phyloP scores from a whole-genome alignment of 2,797 vertebrate species.

The Pseudochirops corinnae region DNA sequence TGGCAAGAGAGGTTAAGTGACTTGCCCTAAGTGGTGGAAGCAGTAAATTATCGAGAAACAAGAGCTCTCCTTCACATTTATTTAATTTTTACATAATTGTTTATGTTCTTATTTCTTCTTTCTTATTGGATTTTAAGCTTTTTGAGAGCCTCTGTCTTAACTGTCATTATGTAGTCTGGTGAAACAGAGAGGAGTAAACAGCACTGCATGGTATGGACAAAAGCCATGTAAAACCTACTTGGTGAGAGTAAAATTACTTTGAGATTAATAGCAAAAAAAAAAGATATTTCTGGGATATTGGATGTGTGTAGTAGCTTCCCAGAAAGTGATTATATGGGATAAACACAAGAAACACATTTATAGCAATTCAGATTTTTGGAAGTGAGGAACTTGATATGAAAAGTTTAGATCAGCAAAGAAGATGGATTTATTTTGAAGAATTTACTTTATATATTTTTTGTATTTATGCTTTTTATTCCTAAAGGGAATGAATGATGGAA shows the following conservation, averaged over 20 bases:
- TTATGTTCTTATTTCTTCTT: not conserved
- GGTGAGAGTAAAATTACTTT: not conserved
- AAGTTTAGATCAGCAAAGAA: constrained; percentile 1
- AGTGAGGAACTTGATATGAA: constrained; percentile 29
- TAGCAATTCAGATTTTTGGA: constrained; percentile 29
- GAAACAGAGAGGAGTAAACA: constrained; percentile 1
- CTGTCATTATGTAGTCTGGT: not conserved
- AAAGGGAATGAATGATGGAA: too few species aligned
- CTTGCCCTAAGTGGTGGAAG: not conserved
- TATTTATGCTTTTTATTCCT: too few species aligned
- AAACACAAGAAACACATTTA: constrained; percentile 20
- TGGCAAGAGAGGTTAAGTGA: not conserved
- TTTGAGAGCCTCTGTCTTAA: not conserved
- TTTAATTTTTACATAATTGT: not conserved
- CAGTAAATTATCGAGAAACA: not conserved
- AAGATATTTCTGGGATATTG: not conserved
- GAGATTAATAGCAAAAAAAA: not conserved
- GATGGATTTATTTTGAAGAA: constrained; percentile 13
- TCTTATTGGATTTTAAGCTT: constrained; percentile 8
- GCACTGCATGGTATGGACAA: not conserved
- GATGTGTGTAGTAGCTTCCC: not conserved
- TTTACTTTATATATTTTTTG: not conserved
- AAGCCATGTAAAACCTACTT: not conserved
- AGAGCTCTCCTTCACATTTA: not conserved
- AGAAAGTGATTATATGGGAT: not conserved